phyloP scores from a whole-genome alignment of 2,888 invertebrate species.

The Balanococcus diminutus region DNA sequence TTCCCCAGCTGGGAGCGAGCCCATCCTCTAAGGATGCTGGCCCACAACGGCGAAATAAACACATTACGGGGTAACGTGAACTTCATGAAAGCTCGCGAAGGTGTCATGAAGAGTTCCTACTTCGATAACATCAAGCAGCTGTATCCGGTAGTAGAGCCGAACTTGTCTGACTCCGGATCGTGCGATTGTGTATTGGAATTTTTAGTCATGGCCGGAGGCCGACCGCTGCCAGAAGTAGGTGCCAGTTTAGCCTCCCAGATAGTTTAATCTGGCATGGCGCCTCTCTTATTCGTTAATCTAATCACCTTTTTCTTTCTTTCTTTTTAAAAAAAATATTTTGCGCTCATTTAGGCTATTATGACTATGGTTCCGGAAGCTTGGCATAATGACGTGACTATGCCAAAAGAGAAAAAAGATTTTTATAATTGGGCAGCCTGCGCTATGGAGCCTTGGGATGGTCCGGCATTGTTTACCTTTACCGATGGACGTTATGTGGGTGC shows the following conservation, averaged over 20 bases:
- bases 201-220: constrained; percentile 88
- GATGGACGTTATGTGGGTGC: constrained; percentile 95
- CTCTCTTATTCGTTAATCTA: too few species aligned
- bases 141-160: constrained; percentile 97
- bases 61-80: constrained; percentile 98
- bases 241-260: constrained; percentile 2
- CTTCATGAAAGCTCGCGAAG: constrained; percentile 97
- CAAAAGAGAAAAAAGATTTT: constrained; percentile 88
- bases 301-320: not conserved
- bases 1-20: constrained; percentile 99
- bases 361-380: constrained; percentile 99
- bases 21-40: constrained; percentile 94
- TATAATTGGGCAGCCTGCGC: constrained; percentile 97
- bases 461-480: constrained; percentile 94
- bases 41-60: constrained; percentile 99
- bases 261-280: too few species aligned
- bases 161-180: constrained; percentile 96
- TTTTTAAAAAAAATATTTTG: too few species aligned
- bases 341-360: constrained; percentile 91
- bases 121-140: constrained; percentile 84
- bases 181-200: constrained; percentile 98
- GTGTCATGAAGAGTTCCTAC: constrained; percentile 87
- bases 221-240: constrained; percentile 82
- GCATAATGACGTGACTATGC: constrained; percentile 95
- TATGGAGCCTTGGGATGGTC: constrained; percentile 99